Evolutionary conservation across 1,140 invertebrate genomes (phyloP).

Genomic region (Hirudo medicinalis): DNA sequence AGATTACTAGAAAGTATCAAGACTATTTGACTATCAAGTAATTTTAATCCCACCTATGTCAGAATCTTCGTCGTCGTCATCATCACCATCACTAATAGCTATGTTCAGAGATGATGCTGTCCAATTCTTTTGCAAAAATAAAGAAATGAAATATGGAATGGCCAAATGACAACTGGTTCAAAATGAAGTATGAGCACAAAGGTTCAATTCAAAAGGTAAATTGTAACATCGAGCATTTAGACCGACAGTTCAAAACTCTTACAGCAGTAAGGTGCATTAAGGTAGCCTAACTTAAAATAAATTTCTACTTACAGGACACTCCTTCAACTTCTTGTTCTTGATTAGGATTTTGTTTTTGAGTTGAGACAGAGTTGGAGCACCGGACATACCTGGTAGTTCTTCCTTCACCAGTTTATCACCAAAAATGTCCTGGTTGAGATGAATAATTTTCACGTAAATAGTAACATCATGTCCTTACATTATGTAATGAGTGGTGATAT

Average conservation of each 20-base stretch:
- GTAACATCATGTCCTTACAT: neutral
- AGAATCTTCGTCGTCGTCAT: neutral
- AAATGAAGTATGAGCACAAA: neutral
- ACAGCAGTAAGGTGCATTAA: neutral
- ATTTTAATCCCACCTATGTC: neutral
- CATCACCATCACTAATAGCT: neutral
- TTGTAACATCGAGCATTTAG: too few relatives aligned
- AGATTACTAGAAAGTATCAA: neutral
- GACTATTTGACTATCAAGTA: too few relatives aligned
- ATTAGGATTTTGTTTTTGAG: slow-evolving; percentile 92
- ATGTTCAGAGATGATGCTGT: neutral
- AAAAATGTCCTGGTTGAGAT: slow-evolving; percentile 57
- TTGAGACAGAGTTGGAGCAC: slow-evolving; percentile 75
- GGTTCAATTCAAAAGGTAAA: neutral
- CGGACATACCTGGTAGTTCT: slow-evolving; percentile 76
- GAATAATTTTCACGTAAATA: neutral
- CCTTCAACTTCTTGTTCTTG: slow-evolving; percentile 88
- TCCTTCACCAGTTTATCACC: slow-evolving; percentile 78
- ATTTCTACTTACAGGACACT: neutral
- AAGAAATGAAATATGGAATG: neutral
- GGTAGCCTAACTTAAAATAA: neutral
- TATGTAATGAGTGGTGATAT: neutral
- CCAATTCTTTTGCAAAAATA: neutral
- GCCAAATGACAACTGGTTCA: neutral
- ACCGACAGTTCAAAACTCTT: too few relatives aligned